These are phyloP conservation scores for Coregonus clupeaformis DNA, from an alignment of 2,113 vertebrate species.

Conservation along the genomic window DNA sequence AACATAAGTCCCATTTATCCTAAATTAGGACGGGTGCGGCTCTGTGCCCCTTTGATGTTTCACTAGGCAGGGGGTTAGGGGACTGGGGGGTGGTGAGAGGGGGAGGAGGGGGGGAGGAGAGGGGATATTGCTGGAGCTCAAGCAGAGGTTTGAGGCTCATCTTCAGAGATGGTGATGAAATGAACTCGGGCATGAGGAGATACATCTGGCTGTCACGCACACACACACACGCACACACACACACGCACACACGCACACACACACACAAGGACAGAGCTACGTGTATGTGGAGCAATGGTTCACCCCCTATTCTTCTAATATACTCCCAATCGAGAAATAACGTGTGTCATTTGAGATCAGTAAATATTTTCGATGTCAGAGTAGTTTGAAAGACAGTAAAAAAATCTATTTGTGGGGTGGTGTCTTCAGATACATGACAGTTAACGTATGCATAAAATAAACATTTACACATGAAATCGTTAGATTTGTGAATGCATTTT, in stretches of 20 bases:
- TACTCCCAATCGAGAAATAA: not conserved
- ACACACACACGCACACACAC: slow-evolving; percentile 40
- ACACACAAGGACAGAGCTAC: slow-evolving; percentile 40
- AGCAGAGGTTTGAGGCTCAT: slow-evolving; percentile 65
- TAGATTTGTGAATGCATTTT: not conserved
- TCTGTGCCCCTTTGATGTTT: slow-evolving; percentile 69
- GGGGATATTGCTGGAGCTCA: slow-evolving; percentile 43
- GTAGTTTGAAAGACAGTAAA: not conserved
- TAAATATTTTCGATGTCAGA: not conserved
- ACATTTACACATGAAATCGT: not conserved
- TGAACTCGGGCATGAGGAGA: slow-evolving; percentile 39
- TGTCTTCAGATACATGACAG: not conserved
- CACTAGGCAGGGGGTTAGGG: slow-evolving; percentile 43
- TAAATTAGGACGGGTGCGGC: slow-evolving; percentile 64
- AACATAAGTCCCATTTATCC: slow-evolving; percentile 75
- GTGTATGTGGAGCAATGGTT: not conserved
- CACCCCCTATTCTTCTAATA: too few species aligned
- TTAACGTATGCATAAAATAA: not conserved
- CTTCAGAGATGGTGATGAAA: slow-evolving; percentile 64
- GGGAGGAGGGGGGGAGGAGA: slow-evolving; percentile 31
- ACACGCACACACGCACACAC: slow-evolving; percentile 32
- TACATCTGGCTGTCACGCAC: slow-evolving; percentile 17
- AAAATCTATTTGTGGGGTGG: not conserved
- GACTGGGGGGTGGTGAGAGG: slow-evolving; percentile 4
- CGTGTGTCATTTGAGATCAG: not conserved